Percentiles rank a stretch among this genome's conserved stretches.
These are phyloP conservation scores for Drosophila merina DNA, from an alignment of 2,888 invertebrate genomes.

Conservation along the genomic window DNA sequence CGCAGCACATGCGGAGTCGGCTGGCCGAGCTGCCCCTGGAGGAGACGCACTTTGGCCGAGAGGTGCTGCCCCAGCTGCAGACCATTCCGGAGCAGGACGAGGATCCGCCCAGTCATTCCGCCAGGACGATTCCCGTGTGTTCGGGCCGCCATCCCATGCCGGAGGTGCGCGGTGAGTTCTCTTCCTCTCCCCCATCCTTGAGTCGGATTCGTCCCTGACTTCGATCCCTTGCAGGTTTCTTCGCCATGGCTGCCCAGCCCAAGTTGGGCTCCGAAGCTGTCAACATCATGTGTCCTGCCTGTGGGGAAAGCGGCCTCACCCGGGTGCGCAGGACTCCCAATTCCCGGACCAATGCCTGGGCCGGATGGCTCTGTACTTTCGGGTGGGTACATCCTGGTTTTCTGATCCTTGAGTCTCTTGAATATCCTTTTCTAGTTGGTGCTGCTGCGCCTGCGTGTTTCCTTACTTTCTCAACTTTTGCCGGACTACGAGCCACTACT, in stretches of 20 bases:
- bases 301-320: slow-evolving; percentile 50
- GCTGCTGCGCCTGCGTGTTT: slow-evolving; percentile 55
- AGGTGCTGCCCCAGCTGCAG: not conserved
- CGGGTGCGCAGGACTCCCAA: slow-evolving; percentile 10
- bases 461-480: slow-evolving; percentile 50
- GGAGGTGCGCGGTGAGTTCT: slow-evolving; percentile 39
- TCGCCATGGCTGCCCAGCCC: slow-evolving; percentile 42
- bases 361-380: slow-evolving; percentile 53
- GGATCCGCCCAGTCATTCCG: not conserved
- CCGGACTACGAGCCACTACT: slow-evolving; percentile 54
- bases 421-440: slow-evolving; percentile 43
- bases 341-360: slow-evolving; percentile 41
- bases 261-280: slow-evolving; percentile 2
- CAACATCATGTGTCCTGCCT: slow-evolving; percentile 55
- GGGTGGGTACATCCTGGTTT: slow-evolving; percentile 37
- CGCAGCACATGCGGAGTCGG: slow-evolving; percentile 22
- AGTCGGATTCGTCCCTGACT: not conserved
- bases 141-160: slow-evolving; percentile 15
- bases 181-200: not conserved
- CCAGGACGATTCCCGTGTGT: not conserved
- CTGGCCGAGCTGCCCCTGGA: not conserved
- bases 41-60: not conserved
- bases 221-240: slow-evolving; percentile 27
- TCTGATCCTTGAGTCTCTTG: not conserved
- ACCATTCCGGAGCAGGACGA: not conserved